Evolutionary conservation across 1,140 invertebrate species (phyloP).

Genomic region (Linepithema humile): DNA sequence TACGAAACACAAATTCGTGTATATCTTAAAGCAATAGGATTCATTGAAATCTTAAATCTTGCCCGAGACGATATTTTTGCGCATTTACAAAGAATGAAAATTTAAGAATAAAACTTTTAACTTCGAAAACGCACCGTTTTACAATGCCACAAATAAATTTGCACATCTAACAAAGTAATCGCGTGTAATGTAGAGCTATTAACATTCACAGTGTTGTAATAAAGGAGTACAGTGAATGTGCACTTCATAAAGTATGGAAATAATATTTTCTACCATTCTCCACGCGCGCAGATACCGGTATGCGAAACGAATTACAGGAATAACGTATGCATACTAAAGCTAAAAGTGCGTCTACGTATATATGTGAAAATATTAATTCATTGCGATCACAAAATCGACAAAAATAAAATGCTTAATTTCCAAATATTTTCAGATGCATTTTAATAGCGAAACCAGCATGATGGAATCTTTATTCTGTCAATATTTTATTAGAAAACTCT

Average conservation of each 20-base stretch:
- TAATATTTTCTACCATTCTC: slow-evolving; percentile 11
- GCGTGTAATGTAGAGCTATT: background rate
- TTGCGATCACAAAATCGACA: background rate
- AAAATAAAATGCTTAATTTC: background rate
- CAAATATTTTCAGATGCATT: background rate
- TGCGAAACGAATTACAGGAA: slow-evolving; percentile 6
- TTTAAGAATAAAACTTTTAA: background rate
- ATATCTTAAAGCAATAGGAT: background rate
- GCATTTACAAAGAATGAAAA: too few relatives aligned
- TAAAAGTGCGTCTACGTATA: background rate
- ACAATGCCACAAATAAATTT: background rate
- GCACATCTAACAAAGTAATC: slow-evolving; percentile 9
- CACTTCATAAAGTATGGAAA: slow-evolving; percentile 4
- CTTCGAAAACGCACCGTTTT: background rate
- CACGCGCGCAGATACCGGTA: background rate
- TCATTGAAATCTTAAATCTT: background rate
- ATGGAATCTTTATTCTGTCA: background rate
- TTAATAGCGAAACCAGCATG: background rate
- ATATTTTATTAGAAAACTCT: slow-evolving; percentile 29
- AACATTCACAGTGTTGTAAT: slow-evolving; percentile 12
- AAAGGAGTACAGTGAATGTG: background rate
- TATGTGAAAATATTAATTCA: background rate
- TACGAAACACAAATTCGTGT: background rate
- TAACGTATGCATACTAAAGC: background rate
- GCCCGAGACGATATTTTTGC: too few relatives aligned